phyloP scores from a whole-genome alignment of 2,888 invertebrate species.

The Panzeria rudis region DNA sequence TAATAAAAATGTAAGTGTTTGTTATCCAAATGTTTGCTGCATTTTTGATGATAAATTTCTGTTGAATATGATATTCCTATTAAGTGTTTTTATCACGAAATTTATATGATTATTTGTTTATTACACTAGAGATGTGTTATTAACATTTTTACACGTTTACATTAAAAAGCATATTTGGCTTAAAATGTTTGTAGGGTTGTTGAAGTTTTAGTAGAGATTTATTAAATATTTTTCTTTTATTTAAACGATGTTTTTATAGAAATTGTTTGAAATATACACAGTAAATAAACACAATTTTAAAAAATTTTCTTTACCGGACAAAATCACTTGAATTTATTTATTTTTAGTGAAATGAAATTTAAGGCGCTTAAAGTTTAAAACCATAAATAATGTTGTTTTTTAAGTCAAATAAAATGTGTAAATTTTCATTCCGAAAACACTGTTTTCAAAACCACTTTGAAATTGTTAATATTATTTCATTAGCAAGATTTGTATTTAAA shows the following conservation, averaged over 20 bases:
- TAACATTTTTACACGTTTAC: background rate
- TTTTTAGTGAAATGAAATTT: background rate
- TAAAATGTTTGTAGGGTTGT: background rate
- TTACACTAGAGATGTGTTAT: background rate
- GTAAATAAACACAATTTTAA: background rate
- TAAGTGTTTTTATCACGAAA: background rate
- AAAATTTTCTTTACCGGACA: no score
- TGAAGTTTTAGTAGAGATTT: background rate
- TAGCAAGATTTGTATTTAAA: background rate
- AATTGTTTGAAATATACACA: background rate
- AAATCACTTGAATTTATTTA: background rate
- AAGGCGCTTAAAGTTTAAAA: background rate
- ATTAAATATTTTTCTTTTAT: background rate
- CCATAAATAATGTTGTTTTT: background rate
- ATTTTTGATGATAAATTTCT: slow-evolving; percentile 23
- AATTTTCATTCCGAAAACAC: background rate
- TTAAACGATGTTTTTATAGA: background rate
- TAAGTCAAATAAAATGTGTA: background rate
- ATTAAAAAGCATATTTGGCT: background rate
- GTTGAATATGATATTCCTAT: background rate
- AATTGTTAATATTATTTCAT: background rate
- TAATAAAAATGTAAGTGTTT: slow-evolving; percentile 7
- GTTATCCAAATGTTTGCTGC: slow-evolving; percentile 42
- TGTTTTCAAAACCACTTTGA: background rate
- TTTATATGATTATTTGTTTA: background rate